These are phyloP conservation scores for Acanthopagrus latus DNA, from an alignment of 2,797 vertebrate genomes.

Conservation along the genomic window DNA sequence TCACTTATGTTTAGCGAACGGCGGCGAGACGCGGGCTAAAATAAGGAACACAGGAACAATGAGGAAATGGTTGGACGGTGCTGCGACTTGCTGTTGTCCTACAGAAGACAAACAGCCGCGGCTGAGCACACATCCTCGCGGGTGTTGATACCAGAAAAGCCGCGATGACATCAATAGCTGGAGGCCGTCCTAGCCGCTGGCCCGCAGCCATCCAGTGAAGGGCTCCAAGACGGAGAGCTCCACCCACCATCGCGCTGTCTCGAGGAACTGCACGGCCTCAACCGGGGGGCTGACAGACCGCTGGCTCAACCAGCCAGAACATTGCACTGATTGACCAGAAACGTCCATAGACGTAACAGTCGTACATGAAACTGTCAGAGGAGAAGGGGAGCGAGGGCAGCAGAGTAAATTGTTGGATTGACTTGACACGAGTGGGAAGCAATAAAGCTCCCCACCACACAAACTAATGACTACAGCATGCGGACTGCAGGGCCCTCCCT, in stretches of 20 bases:
- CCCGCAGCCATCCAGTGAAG: conserved; percentile 61
- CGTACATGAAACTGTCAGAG: conserved; percentile 58
- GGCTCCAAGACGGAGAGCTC: conserved; percentile 53
- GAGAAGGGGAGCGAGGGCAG: conserved; percentile 57
- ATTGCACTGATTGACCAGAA: conserved; percentile 73
- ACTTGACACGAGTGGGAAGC: conserved; percentile 75
- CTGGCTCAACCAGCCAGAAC: conserved; percentile 72
- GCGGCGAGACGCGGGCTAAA: conserved; percentile 18
- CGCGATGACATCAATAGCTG: conserved; percentile 74
- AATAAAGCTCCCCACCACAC: conserved; percentile 75
- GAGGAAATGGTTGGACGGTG: conserved; percentile 30
- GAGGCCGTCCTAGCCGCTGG: conserved; percentile 65
- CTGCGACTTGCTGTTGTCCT: conserved; percentile 46
- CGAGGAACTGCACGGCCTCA: conserved; percentile 28
- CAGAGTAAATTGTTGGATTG: conserved; percentile 76
- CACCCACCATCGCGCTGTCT: conserved; percentile 61
- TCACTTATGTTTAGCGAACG: conserved; percentile 32
- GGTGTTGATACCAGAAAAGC: conserved; percentile 72
- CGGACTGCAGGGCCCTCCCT: conserved; percentile 41
- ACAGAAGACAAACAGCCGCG: conserved; percentile 55
- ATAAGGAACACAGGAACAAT: conserved; percentile 29
- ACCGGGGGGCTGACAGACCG: conserved; percentile 63
- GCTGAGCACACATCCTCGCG: conserved; percentile 59
- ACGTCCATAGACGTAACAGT: conserved; percentile 61
- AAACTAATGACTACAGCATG: conserved; percentile 79